These are phyloP conservation scores for Adoxophyes honmai DNA, from an alignment of 1,140 invertebrate genomes.

Conservation along the genomic window DNA sequence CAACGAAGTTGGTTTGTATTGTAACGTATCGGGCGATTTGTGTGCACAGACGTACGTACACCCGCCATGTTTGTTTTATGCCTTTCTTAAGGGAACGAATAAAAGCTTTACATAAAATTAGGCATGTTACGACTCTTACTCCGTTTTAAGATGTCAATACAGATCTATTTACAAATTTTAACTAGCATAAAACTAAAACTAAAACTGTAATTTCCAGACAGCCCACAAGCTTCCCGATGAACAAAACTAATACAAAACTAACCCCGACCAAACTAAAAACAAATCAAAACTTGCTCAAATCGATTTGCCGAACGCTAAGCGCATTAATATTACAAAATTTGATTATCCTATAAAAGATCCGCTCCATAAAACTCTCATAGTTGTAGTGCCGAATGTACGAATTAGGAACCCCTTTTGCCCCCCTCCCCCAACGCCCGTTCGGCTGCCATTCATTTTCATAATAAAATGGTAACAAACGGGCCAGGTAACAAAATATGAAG, in stretches of 20 bases:
- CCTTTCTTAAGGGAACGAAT: no score
- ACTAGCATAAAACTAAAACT: no score
- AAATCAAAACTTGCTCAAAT: conserved; percentile 27
- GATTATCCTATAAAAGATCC: conserved; percentile 75
- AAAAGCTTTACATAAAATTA: no score
- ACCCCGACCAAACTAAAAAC: conserved; percentile 16
- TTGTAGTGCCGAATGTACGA: conserved; percentile 67
- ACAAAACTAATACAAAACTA: conserved; percentile 28
- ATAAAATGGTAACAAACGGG: conserved; percentile 74
- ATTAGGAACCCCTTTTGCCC: conserved; percentile 72
- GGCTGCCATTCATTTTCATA: conserved; percentile 73
- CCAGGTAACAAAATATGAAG: conserved; percentile 74
- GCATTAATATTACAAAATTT: conserved; percentile 76
- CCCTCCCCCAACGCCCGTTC: conserved; percentile 22
- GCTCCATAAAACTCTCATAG: conserved; percentile 71
- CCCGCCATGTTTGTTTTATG: neutral
- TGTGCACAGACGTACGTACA: conserved; percentile 3
- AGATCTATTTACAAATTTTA: no score
- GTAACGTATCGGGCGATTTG: conserved; percentile 19
- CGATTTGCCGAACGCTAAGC: conserved; percentile 53
- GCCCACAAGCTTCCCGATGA: conserved; percentile 20
- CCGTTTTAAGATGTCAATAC: no score
- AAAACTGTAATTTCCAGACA: neutral
- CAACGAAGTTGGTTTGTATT: conserved; percentile 26
- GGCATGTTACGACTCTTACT: no score